Percentiles rank a stretch among this genome's conserved stretches.
These are phyloP conservation scores for Euleptes europaea DNA, from an alignment of 2,113 vertebrate species.

Conservation along the genomic window DNA sequence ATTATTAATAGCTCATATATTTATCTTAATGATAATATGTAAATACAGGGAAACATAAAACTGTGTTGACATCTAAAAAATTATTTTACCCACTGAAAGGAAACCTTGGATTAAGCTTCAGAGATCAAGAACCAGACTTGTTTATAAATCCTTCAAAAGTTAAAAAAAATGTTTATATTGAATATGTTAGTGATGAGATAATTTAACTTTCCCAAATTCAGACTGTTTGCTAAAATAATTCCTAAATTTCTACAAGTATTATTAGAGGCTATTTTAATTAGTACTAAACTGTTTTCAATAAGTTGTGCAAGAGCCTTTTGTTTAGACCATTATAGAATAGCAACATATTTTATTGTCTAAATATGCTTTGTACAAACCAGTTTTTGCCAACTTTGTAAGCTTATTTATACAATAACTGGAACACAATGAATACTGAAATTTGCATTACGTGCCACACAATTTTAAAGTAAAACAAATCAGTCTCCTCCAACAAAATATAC, in stretches of 20 bases:
- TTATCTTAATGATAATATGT: constrained; percentile 73
- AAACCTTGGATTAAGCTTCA: constrained; percentile 62
- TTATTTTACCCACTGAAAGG: constrained; percentile 55
- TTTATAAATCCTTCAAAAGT: constrained; percentile 29
- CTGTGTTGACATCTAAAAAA: constrained; percentile 51
- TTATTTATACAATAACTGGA: constrained; percentile 21
- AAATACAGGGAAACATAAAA: constrained; percentile 61
- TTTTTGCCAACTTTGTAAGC: constrained; percentile 14
- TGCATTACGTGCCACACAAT: constrained; percentile 21
- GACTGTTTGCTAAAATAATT: constrained; percentile 25
- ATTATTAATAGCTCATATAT: constrained; percentile 73
- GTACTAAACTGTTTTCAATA: constrained; percentile 17
- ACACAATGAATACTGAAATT: constrained; percentile 29
- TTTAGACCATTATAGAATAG: background rate
- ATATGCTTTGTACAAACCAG: background rate
- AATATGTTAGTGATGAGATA: constrained; percentile 9
- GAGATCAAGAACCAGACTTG: constrained; percentile 44
- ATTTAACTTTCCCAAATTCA: background rate
- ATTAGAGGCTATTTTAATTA: constrained; percentile 37
- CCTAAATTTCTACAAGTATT: constrained; percentile 12
- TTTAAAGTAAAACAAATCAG: background rate
- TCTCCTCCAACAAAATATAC: background rate
- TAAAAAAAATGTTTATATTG: constrained; percentile 40
- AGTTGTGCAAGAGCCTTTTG: constrained; percentile 21
- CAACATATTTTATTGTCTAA: constrained; percentile 18